phyloP scores from a whole-genome alignment of 2,888 invertebrate species.

The Chrysotoxum bicinctum region DNA sequence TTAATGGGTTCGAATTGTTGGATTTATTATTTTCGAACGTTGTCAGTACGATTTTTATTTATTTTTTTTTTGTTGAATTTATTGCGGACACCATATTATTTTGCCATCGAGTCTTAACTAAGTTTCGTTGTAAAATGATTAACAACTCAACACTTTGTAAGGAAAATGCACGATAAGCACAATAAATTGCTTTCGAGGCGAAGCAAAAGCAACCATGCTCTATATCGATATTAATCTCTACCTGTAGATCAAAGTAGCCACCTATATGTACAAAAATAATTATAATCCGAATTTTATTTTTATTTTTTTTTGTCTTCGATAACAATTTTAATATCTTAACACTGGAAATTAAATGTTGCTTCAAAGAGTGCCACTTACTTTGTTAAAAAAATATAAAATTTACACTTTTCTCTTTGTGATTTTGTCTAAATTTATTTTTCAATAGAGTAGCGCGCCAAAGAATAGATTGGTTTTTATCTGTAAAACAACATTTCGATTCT shows the following conservation, averaged over 20 bases:
- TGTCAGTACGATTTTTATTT: not conserved
- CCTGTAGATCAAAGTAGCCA: conserved; percentile 9
- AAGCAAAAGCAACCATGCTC: conserved; percentile 9
- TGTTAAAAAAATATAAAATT: not conserved
- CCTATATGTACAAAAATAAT: too few relatives aligned
- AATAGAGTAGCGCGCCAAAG: not conserved
- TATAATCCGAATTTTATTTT: conserved; percentile 27
- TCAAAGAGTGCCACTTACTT: not conserved
- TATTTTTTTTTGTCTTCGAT: not conserved
- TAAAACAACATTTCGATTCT: not conserved
- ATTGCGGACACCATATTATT: conserved; percentile 42
- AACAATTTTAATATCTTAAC: conserved; percentile 1
- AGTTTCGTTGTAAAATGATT: conserved; percentile 54
- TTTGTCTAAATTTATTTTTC: not conserved
- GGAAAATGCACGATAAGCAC: conserved; percentile 59
- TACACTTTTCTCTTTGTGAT: not conserved
- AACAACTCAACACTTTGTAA: conserved; percentile 53
- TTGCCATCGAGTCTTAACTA: conserved; percentile 30
- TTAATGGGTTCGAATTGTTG: conserved; percentile 36
- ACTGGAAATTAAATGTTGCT: not conserved
- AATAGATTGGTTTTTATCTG: not conserved
- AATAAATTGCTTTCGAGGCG: conserved; percentile 24
- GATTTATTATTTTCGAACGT: not conserved
- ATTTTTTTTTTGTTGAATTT: conserved; percentile 4
- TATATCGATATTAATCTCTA: conserved; percentile 57